Conservation (phyloP, 2,888 invertebrate species). For the Lysandra bellargus region DNA sequence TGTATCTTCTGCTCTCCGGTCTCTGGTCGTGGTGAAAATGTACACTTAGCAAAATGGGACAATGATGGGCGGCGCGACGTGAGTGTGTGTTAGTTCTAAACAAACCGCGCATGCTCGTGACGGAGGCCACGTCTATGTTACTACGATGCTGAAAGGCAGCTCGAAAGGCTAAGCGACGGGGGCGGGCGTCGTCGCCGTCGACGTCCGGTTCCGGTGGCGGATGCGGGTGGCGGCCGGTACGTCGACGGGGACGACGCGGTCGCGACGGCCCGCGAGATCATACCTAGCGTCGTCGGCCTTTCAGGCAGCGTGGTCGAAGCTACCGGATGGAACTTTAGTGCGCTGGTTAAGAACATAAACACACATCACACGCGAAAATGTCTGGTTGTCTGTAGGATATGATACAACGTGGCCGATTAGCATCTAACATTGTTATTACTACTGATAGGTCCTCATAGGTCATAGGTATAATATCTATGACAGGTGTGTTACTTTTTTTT, state of each 20-base stretch:
- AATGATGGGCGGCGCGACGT: conserved; percentile 55
- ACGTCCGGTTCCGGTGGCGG: conserved; percentile 15
- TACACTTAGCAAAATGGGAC: conserved; percentile 53
- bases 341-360: conserved; percentile 69
- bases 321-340: conserved; percentile 51
- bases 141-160: conserved; percentile 44
- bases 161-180: conserved; percentile 39
- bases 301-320: conserved; percentile 50
- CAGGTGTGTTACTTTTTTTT: too few relatives aligned
- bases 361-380: conserved; percentile 71
- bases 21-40: conserved; percentile 65
- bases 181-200: conserved; percentile 14
- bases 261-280: background rate
- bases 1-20: conserved; percentile 71
- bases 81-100: conserved; percentile 75
- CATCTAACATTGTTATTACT: background rate
- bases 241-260: background rate
- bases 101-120: conserved; percentile 54
- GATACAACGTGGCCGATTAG: background rate
- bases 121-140: conserved; percentile 41
- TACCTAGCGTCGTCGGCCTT: conserved; percentile 38
- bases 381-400: conserved; percentile 66
- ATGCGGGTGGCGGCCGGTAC: background rate
- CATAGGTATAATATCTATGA: too few relatives aligned
- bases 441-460: background rate